Percentiles rank a stretch among this genome's conserved stretches.
phyloP scores from a whole-genome alignment of 2,113 vertebrate genomes.

The Hyla sarda region DNA sequence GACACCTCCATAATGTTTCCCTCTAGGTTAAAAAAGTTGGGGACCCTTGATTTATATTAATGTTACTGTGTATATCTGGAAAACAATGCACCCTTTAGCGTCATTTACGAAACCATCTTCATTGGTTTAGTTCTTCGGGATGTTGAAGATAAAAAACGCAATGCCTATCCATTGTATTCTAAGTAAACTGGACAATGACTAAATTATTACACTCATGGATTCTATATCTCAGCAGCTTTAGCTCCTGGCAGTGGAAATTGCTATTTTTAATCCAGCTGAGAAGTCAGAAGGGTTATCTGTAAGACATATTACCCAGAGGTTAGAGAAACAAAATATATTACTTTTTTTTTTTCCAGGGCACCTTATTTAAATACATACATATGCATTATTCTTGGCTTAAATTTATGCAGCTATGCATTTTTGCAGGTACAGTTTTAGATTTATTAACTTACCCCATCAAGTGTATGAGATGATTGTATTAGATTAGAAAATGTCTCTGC shows the following conservation, averaged over 20 bases:
- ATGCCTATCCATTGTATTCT: background rate
- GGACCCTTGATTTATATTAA: background rate
- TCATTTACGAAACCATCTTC: background rate
- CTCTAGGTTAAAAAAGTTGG: background rate
- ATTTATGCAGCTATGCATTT: conserved; percentile 41
- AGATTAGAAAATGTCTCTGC: conserved; percentile 14
- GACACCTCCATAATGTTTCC: background rate
- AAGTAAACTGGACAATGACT: background rate
- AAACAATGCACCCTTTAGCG: background rate
- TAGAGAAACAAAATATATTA: conserved; percentile 42
- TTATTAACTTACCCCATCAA: conserved; percentile 28
- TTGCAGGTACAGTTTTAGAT: conserved; percentile 23
- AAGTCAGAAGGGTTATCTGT: conserved; percentile 40
- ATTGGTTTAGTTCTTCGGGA: background rate
- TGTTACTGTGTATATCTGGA: background rate
- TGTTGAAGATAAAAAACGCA: background rate
- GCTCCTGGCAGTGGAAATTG: conserved; percentile 34
- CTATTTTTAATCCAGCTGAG: conserved; percentile 40
- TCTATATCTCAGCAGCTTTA: background rate
- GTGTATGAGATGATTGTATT: conserved; percentile 19
- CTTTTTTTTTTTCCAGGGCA: conserved; percentile 12
- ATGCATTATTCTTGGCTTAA: conserved; percentile 35
- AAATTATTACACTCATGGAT: conserved; percentile 21
- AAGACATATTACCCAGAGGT: conserved; percentile 38
- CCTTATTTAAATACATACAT: conserved; percentile 42